phyloP scores from a whole-genome alignment of 1,140 invertebrate species.

The Liolophura sinensis region DNA sequence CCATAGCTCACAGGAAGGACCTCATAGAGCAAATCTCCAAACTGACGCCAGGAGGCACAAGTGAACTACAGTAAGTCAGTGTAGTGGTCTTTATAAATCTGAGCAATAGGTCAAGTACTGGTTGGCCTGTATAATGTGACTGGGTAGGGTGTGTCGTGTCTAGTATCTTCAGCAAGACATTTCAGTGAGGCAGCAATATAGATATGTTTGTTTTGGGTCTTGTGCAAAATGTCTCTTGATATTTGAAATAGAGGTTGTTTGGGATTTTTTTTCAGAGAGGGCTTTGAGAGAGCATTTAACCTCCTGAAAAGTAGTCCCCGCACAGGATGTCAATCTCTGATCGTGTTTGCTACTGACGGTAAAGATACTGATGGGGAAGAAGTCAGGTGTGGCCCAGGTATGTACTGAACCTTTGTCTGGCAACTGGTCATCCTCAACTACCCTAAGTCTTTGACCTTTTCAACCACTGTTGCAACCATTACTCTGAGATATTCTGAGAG shows the following conservation, averaged over 20 bases:
- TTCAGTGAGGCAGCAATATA: not conserved
- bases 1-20: conserved; percentile 58
- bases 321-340: conserved; percentile 59
- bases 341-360: conserved; percentile 60
- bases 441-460: too few relatives aligned
- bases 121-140: too few relatives aligned
- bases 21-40: conserved; percentile 58
- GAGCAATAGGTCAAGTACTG: too few relatives aligned
- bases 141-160: too few relatives aligned
- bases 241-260: too few relatives aligned
- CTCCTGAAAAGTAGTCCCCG: conserved; percentile 50
- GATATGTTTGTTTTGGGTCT: not conserved
- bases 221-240: too few relatives aligned
- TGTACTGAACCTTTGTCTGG: not conserved
- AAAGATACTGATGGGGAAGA: conserved; percentile 59
- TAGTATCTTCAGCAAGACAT: too few relatives aligned
- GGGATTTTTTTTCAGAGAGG: conserved; percentile 46
- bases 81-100: not conserved
- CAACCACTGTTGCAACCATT: too few relatives aligned
- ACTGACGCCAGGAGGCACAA: conserved; percentile 57
- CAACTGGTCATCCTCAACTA: too few relatives aligned
- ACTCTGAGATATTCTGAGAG: too few relatives aligned
- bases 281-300: conserved; percentile 56
- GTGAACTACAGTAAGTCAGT: conserved; percentile 55
- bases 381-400: conserved; percentile 60